Evolutionary conservation across 2,113 vertebrate genomes (phyloP).

Genomic region (Azemiops feae): DNA sequence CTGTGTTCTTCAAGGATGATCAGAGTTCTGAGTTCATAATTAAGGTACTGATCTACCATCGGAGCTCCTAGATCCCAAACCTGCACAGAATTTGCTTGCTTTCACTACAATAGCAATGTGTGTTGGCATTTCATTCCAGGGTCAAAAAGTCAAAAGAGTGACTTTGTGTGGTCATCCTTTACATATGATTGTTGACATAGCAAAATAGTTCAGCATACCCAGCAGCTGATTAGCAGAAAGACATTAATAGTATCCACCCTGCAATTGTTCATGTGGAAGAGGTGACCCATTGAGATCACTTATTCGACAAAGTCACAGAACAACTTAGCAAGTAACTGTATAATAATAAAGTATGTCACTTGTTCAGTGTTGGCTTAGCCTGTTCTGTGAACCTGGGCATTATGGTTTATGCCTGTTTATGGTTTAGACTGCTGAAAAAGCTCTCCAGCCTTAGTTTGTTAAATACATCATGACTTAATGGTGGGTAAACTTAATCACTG

Average conservation of each 20-base stretch:
- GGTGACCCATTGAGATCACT: background rate
- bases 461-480: background rate
- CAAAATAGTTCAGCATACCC: background rate
- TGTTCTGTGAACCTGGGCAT: background rate
- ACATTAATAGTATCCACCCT: background rate
- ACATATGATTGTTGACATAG: background rate
- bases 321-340: background rate
- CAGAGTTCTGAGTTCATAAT: background rate
- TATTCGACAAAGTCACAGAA: background rate
- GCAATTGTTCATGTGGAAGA: background rate
- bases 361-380: background rate
- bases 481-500: background rate
- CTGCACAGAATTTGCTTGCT: background rate
- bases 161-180: background rate
- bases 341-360: background rate
- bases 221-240: background rate
- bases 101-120: background rate
- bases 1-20: background rate
- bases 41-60: background rate
- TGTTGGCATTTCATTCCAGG: background rate
- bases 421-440: background rate
- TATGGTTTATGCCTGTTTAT: background rate
- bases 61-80: background rate
- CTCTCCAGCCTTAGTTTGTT: background rate
- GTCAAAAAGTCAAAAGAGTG: background rate